These are phyloP conservation scores for Eretmochelys imbricata DNA, from an alignment of 2,113 vertebrate species.

Conservation along the genomic window DNA sequence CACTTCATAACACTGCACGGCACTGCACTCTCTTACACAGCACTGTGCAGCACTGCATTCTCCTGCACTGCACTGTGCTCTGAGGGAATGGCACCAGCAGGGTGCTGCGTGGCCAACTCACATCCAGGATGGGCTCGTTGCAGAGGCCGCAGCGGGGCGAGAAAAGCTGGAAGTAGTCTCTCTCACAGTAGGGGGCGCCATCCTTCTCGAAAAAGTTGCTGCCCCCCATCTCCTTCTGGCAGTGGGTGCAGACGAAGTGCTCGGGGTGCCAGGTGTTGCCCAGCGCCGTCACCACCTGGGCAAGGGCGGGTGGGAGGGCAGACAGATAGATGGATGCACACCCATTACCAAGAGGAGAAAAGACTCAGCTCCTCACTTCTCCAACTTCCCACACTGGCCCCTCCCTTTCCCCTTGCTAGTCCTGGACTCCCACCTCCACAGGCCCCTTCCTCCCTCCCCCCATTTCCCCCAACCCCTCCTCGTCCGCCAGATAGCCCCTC, in stretches of 20 bases:
- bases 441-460: not conserved
- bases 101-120: conserved; percentile 58
- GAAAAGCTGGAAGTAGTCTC: conserved; percentile 91
- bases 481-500: not conserved
- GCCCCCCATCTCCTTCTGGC: conserved; percentile 87
- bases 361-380: not conserved
- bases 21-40: not conserved
- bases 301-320: too few species aligned
- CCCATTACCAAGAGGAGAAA: not conserved
- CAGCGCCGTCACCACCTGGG: conserved; percentile 90
- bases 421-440: not conserved
- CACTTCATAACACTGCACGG: too few species aligned
- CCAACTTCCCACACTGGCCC: not conserved
- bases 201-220: conserved; percentile 96
- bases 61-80: too few species aligned
- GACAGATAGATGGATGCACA: not conserved
- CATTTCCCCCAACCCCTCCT: not conserved
- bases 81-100: not conserved
- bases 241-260: conserved; percentile 90
- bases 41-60: not conserved
- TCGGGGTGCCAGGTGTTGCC: conserved; percentile 93
- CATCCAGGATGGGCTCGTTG: conserved; percentile 90
- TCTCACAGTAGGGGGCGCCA: conserved; percentile 89
- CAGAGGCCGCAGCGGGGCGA: conserved; percentile 91
- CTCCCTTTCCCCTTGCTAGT: not conserved